Evolutionary conservation across 35 echinoderm and acorn worm genomes (phyloP).

Genomic region (Heliocidaris erythrogramma): DNA sequence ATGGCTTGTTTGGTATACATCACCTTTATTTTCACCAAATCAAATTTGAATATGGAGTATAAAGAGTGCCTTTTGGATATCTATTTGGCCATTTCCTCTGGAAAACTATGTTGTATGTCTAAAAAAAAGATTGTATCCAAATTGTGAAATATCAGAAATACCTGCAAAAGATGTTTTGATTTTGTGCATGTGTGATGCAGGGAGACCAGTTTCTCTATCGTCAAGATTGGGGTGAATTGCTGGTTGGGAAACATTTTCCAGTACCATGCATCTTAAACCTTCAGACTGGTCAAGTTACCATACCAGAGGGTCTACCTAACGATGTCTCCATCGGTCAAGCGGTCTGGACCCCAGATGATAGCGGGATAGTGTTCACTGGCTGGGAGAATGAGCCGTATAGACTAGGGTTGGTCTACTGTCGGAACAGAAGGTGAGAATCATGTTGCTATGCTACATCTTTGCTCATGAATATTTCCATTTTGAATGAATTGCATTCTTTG

Average conservation of each 20-base stretch:
- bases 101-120: too few species aligned
- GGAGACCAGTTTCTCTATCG: conserved; percentile 77
- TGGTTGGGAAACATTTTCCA: conserved; percentile 67
- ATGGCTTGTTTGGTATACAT: too few species aligned
- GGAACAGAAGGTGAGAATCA: conserved; percentile 74
- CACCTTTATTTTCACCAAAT: too few species aligned
- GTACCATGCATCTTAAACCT: conserved; percentile 77
- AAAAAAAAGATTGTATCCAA: too few species aligned
- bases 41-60: too few species aligned
- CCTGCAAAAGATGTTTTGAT: too few species aligned
- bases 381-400: conserved; percentile 78
- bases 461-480: neutral
- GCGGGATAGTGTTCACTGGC: conserved; percentile 79
- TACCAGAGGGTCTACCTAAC: conserved; percentile 63
- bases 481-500: too few species aligned
- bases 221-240: conserved; percentile 89
- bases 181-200: conserved; percentile 5
- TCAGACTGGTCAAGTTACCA: conserved; percentile 58
- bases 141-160: too few species aligned
- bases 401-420: conserved; percentile 73
- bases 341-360: conserved; percentile 74
- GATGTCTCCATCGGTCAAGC: conserved; percentile 89
- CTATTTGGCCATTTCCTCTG: too few species aligned
- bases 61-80: too few species aligned
- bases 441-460: neutral